Base-by-base conservation (phyloP, 1,140 invertebrate genomes). In the Zaprionus vittiger region DNA sequence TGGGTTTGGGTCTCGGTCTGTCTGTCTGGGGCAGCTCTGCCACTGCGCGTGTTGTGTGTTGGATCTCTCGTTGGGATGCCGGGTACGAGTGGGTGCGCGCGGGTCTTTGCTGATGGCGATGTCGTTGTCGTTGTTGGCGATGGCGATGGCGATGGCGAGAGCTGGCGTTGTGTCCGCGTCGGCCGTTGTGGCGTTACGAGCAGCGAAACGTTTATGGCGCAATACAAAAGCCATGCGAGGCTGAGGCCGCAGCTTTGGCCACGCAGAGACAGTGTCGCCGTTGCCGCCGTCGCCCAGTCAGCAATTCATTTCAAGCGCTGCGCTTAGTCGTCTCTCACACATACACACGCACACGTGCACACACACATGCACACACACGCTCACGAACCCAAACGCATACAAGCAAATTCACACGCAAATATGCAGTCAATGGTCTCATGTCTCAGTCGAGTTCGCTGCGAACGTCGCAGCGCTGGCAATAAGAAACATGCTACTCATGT, bases 131-230 rank as follows among this genome's bases (percentile, higher is more conserved):
- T 12, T 17, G 22, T 17, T 54, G 41, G 15, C 41, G n/a, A 44
- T 44, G 38, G 14, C 37, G 17, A 52, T 63, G 79, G 57, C 73
- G 61, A 57, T 68, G 71, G 47, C 47, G 47, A 52, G 47, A 52
- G 47, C 44, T 73, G 62, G 70, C 75, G 70, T 64, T 77, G 77
- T 75, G 81, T 83, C 82, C 82, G 82, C 86, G 79, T 80, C 85
- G 85, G 90, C 83, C 91, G 91, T 92, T 92, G 84, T 87, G 81
- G 91, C 91, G 91, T 92, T 92, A 92, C 90, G 91, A 92, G 83
- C 90, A 92, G 91, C 91, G 86, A 91, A 92, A 91, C 91, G 91
- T 92, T 92, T 92, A 92, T 92, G 91, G 86, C 85, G 86, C 91
- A 92, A 92, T 92, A 92, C 91, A 92, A 92, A 92, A 92, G 91